Conservation (phyloP, 2,113 vertebrate species). For the Hoplias malabaricus region DNA sequence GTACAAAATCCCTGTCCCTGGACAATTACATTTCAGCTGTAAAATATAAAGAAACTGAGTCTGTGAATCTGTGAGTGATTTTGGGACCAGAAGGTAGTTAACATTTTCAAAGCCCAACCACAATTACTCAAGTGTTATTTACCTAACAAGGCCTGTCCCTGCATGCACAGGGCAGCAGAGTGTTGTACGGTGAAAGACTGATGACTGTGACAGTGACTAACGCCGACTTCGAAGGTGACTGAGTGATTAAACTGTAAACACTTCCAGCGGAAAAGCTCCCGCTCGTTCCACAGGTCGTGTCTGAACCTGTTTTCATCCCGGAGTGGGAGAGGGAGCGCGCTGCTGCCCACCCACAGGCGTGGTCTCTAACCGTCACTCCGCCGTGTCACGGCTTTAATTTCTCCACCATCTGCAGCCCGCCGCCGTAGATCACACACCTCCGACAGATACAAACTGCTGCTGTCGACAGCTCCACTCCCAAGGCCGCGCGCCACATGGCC, state of each 20-base stretch:
- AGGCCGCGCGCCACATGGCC: constrained; percentile 72
- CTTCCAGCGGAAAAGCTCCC: constrained; percentile 1
- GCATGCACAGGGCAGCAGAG: no score
- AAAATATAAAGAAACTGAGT: no score
- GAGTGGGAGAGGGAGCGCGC: not conserved
- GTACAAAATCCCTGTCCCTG: no score
- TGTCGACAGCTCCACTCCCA: constrained; percentile 70
- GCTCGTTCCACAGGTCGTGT: not conserved
- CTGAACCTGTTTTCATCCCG: not conserved
- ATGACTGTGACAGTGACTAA: not conserved
- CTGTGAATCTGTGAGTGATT: no score
- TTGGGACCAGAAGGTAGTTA: no score
- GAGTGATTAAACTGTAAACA: not conserved
- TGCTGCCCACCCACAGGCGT: constrained; percentile 58
- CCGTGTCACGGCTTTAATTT: constrained; percentile 74
- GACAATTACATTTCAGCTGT: no score
- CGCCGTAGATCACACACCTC: constrained; percentile 68
- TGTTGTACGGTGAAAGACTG: no score
- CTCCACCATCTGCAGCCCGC: constrained; percentile 74
- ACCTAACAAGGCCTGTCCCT: no score
- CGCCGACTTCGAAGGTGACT: no score
- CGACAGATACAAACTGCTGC: constrained; percentile 76
- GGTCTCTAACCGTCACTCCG: constrained; percentile 52
- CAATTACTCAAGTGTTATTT: no score
- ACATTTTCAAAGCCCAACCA: no score